Conservation (phyloP, 2,888 invertebrate genomes). For the Odontocolon sp. region DNA sequence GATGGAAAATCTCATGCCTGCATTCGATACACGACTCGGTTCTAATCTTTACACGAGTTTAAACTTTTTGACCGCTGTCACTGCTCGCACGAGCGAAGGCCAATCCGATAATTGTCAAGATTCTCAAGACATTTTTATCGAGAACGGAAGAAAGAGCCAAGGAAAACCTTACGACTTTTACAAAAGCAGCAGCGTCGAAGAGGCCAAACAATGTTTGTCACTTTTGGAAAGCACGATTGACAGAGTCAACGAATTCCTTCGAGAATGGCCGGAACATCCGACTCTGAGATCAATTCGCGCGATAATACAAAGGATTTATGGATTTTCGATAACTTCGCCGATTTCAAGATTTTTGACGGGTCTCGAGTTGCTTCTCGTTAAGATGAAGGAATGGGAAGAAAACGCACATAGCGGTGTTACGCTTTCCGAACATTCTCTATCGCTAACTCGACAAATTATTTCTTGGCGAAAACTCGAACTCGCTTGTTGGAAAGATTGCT, state of each 20-base stretch:
- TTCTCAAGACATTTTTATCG: slow-evolving; percentile 25
- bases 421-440: slow-evolving; percentile 87
- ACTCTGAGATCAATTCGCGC: slow-evolving; percentile 88
- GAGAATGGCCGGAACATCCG: slow-evolving; percentile 95
- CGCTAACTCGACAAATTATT: slow-evolving; percentile 91
- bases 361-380: slow-evolving; percentile 92
- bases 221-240: slow-evolving; percentile 86
- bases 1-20: slow-evolving; percentile 82
- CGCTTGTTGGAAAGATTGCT: slow-evolving; percentile 92
- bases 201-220: slow-evolving; percentile 88
- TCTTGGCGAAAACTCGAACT: slow-evolving; percentile 96
- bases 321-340: slow-evolving; percentile 90
- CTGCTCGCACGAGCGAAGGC: slow-evolving; percentile 82
- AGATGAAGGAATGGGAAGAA: slow-evolving; percentile 95
- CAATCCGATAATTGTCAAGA: slow-evolving; percentile 72
- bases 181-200: slow-evolving; percentile 89
- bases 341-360: slow-evolving; percentile 94
- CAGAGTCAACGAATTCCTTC: slow-evolving; percentile 85
- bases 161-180: slow-evolving; percentile 87
- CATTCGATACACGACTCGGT: slow-evolving; percentile 83
- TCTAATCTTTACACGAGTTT: slow-evolving; percentile 83
- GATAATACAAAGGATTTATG: slow-evolving; percentile 85
- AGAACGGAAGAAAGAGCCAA: slow-evolving; percentile 20
- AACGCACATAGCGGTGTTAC: slow-evolving; percentile 94
- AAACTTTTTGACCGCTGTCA: slow-evolving; percentile 82